phyloP scores from a whole-genome alignment of 1,140 invertebrate species.

The Manduca sexta region DNA sequence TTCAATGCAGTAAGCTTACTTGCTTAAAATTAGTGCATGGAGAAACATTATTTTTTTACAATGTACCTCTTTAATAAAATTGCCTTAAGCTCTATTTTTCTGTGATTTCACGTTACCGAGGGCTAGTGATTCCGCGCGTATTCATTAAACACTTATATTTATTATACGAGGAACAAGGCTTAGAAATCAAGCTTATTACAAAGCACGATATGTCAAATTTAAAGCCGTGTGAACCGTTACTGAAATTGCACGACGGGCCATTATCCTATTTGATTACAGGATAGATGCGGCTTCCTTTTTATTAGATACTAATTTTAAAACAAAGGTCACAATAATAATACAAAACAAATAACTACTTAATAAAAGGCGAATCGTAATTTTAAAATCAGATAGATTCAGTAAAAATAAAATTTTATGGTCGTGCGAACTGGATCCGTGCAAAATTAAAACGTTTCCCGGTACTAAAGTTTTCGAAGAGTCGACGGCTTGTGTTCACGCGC shows the following conservation, averaged over 20 bases:
- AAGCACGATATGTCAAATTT: conserved; percentile 7
- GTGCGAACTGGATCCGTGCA: conserved; percentile 24
- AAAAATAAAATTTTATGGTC: conserved; percentile 36
- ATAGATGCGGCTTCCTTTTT: background rate
- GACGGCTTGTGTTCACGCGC: background rate
- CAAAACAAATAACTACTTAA: conserved; percentile 14
- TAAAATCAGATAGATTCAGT: conserved; percentile 16
- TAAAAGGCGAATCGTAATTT: conserved; percentile 8
- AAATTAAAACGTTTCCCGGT: conserved; percentile 29
- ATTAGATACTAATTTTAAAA: too few species aligned
- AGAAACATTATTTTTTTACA: conserved; percentile 34
- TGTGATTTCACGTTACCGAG: conserved; percentile 32
- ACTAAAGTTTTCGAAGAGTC: background rate
- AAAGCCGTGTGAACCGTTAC: conserved; percentile 9
- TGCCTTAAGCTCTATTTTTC: conserved; percentile 31
- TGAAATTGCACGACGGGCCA: conserved; percentile 22
- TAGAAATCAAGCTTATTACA: conserved; percentile 32
- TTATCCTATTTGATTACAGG: conserved; percentile 23
- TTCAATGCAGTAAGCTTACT: too few species aligned
- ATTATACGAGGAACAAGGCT: conserved; percentile 27
- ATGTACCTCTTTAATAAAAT: conserved; percentile 31
- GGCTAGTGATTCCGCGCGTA: conserved; percentile 26
- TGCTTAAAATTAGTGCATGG: too few species aligned
- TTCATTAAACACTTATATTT: conserved; percentile 30
- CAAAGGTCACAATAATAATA: background rate